Conservation (phyloP, 2,113 vertebrate species). For the Phoenicopterus ruber region DNA sequence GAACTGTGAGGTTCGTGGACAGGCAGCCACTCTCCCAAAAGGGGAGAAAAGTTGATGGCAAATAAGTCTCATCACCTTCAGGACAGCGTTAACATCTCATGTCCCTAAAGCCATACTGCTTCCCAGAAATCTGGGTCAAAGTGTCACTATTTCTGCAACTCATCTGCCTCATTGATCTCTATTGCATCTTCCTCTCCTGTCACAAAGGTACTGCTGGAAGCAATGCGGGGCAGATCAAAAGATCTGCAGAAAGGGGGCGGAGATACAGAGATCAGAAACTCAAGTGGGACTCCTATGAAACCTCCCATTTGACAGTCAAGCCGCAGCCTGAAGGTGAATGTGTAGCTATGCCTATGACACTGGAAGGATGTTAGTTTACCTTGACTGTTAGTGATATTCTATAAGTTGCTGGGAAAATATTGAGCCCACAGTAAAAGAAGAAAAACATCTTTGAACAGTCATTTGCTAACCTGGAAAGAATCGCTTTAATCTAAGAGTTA, state of each 20-base stretch:
- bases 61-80: neutral
- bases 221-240: neutral
- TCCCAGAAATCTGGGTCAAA: neutral
- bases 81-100: neutral
- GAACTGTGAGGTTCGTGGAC: neutral
- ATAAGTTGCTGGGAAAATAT: neutral
- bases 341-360: neutral
- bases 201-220: neutral
- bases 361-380: neutral
- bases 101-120: neutral
- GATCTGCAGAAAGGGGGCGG: neutral
- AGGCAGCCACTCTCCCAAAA: neutral
- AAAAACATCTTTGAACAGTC: neutral
- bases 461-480: neutral
- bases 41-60: neutral
- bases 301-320: neutral
- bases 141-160: neutral
- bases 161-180: neutral
- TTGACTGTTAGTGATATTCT: neutral
- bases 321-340: fast-evolving
- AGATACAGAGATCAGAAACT: neutral
- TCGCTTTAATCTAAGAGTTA: neutral
- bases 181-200: neutral
- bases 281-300: neutral
- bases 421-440: neutral